phyloP scores from a whole-genome alignment of 1,140 invertebrate species.

The Caenorhabditis brenneri region DNA sequence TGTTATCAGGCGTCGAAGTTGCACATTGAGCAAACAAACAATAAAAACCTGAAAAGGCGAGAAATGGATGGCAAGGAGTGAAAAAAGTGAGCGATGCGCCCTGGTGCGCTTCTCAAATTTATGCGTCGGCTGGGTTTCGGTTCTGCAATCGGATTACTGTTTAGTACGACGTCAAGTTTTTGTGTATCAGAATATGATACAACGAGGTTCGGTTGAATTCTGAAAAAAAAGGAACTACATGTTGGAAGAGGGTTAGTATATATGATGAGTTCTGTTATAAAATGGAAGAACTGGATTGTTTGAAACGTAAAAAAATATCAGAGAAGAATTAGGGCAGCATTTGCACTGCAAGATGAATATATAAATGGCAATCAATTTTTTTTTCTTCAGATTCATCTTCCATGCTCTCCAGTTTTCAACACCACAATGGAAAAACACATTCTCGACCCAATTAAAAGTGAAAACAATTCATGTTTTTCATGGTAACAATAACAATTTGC shows the following conservation, averaged over 20 bases:
- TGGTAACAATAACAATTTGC: no score
- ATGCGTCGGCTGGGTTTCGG: neutral
- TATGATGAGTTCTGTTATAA: no score
- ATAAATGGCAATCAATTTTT: no score
- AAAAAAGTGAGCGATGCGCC: neutral
- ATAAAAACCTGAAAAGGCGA: constrained; percentile 4
- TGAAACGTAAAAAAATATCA: no score
- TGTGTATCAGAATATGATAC: neutral
- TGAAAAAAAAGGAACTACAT: neutral
- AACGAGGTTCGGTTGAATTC: neutral
- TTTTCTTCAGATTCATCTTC: no score
- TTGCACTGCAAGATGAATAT: no score
- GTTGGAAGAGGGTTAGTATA: neutral
- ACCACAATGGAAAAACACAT: no score
- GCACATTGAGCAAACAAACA: constrained; percentile 25
- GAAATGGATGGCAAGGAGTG: neutral
- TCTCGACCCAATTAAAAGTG: no score
- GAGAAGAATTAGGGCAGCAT: no score
- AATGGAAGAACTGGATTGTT: no score
- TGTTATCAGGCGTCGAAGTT: constrained; percentile 3
- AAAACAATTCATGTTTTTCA: no score
- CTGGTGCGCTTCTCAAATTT: constrained; percentile 21
- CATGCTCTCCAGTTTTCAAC: no score
- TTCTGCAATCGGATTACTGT: constrained; percentile 1
- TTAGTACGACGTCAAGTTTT: constrained; percentile 36